A percentile compares a stretch with the other conserved stretches of the same genome.
phyloP scores from a whole-genome alignment of 2,888 invertebrate genomes.

The Agelastica alni region DNA sequence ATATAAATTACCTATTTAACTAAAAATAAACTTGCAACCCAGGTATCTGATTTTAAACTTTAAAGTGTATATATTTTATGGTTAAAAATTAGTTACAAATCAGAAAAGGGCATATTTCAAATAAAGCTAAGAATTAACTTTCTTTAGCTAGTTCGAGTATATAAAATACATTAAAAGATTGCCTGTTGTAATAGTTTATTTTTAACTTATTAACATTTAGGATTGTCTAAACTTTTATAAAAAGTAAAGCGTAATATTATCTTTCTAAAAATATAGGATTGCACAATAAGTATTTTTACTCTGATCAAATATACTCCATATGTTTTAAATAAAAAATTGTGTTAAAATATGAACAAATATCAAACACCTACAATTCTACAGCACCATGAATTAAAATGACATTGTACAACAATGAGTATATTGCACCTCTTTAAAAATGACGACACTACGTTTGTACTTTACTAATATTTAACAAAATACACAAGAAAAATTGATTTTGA shows the following conservation, averaged over 20 bases:
- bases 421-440: slow-evolving; percentile 22
- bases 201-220: slow-evolving; percentile 7
- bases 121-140: too few relatives aligned
- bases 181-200: slow-evolving; percentile 6
- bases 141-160: too few relatives aligned
- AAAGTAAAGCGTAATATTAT: slow-evolving; percentile 14
- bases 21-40: too few relatives aligned
- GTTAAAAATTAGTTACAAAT: too few relatives aligned
- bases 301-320: slow-evolving; percentile 3
- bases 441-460: slow-evolving; percentile 24
- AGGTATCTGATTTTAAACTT: too few relatives aligned
- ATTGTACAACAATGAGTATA: slow-evolving; percentile 30
- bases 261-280: slow-evolving; percentile 17
- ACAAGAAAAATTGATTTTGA: slow-evolving; percentile 1
- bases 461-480: slow-evolving; percentile 14
- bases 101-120: too few relatives aligned
- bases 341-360: slow-evolving; percentile 12
- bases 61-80: too few relatives aligned
- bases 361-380: slow-evolving; percentile 18
- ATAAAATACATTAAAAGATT: too few relatives aligned
- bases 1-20: too few relatives aligned
- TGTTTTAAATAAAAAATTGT: slow-evolving; percentile 2
- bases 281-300: background rate
- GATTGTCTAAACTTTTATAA: slow-evolving; percentile 22
- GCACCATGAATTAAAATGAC: slow-evolving; percentile 24